These are phyloP conservation scores for Coranthus polyacanthus DNA, from an alignment of 2,797 vertebrate species.

Conservation along the genomic window DNA sequence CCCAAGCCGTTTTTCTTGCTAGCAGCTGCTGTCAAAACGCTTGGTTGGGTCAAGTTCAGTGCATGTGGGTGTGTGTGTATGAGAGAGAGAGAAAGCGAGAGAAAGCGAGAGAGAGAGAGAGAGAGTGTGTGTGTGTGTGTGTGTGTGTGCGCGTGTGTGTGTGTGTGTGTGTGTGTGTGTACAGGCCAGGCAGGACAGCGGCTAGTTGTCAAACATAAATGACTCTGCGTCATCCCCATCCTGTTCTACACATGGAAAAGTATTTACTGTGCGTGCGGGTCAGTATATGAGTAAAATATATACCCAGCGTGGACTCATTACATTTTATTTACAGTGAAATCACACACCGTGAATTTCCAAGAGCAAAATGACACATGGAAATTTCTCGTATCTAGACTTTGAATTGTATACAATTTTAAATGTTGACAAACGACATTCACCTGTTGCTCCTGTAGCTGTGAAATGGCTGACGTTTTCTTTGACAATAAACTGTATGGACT, in stretches of 20 bases:
- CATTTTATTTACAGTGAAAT: neutral
- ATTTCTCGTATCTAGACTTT: neutral
- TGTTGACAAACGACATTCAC: neutral
- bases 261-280: conserved; percentile 22
- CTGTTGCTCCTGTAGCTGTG: neutral
- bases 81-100: neutral
- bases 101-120: neutral
- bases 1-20: conserved; percentile 18
- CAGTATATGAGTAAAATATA: conserved; percentile 6
- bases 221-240: conserved; percentile 37
- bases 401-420: neutral
- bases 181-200: conserved; percentile 40
- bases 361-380: neutral
- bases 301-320: neutral
- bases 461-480: neutral
- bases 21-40: conserved; percentile 54
- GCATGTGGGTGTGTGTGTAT: conserved; percentile 25
- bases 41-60: conserved; percentile 58
- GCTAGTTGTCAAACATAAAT: conserved; percentile 47
- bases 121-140: conserved; percentile 1
- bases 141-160: conserved; percentile 10
- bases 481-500: conserved; percentile 21
- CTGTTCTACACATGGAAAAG: conserved; percentile 41
- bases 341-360: no score
- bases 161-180: conserved; percentile 19